Base-by-base conservation (phyloP, 2,797 vertebrate genomes). In the Platalea minor region DNA sequence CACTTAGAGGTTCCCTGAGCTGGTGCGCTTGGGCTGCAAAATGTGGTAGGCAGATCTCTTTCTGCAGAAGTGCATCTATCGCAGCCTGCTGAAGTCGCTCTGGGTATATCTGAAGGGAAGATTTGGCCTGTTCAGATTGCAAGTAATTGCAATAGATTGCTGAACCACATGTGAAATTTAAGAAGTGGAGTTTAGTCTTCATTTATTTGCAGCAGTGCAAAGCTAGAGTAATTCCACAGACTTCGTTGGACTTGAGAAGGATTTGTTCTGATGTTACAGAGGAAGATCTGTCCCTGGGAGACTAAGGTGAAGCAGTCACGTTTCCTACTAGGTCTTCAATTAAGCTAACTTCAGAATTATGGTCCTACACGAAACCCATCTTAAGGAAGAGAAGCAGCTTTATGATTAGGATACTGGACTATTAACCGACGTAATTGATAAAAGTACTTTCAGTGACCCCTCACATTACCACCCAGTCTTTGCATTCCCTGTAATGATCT, bases 221-320 rank as follows among this genome's bases (percentile, higher is more conserved):
- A 94, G 69, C 91, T 92, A 90, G 87, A 96, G 84, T 69, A 95
- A 95, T 91, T 91, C 76, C 85, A 88, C 78, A 88, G 93, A 69
- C 76, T 91, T 92, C 11, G 48, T 24, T 76, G 46, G 85, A 78
- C 59, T 88, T 63, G 54, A 79, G 67, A 46, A 93, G 65, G 61
- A 84, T 92, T 88, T 79, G n/a, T 79, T 91, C 76, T 88, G 82
- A 65, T 85, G 69, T 79, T 86, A 79, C 53, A 61, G 65, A 92
- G 35, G 35, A 85, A 89, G 70, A 95, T 81, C 70, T 59, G 53
- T 33, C 69, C 61, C 88, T 80, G 35, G 35, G 39, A 88, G 56
- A 85, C 74, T 81, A 83, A 73, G 72, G 78, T 74, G 88, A 92
- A 70, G 35, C 45, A 69, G 89, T 61, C 33, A n/a, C 79, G 91